A percentile compares a stretch with the other conserved stretches of the same genome.
These are phyloP conservation scores for Amazona ochrocephala DNA, from an alignment of 2,797 vertebrate species.

Conservation along the genomic window DNA sequence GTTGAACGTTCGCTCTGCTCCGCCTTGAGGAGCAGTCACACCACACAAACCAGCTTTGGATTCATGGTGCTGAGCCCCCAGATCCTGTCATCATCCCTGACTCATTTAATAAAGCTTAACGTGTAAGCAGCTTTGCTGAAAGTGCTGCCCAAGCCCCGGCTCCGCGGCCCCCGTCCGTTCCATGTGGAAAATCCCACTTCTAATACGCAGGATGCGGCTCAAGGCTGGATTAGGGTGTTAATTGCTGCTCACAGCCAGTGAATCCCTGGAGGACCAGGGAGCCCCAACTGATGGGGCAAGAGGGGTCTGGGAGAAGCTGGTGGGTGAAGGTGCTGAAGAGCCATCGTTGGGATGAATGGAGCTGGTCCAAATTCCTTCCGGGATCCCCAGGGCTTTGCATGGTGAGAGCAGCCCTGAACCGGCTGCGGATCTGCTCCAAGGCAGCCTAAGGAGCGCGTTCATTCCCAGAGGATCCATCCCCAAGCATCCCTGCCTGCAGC, in stretches of 20 bases:
- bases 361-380: not conserved
- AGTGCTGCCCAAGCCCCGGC: conserved; percentile 69
- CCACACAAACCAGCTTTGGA: conserved; percentile 30
- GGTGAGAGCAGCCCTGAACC: not conserved
- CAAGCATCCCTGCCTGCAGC: not conserved
- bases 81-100: conserved; percentile 63
- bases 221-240: conserved; percentile 71
- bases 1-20: conserved; percentile 28
- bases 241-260: conserved; percentile 21
- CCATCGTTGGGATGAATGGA: not conserved
- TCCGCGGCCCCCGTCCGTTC: conserved; percentile 49
- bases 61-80: conserved; percentile 64
- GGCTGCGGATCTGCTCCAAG: not conserved
- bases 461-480: not conserved
- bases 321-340: not conserved
- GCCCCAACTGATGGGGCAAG: conserved; percentile 15
- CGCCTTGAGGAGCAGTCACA: conserved; percentile 28
- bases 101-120: conserved; percentile 80
- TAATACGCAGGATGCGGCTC: conserved; percentile 72
- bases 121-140: conserved; percentile 79
- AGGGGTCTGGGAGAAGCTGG: not conserved
- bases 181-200: conserved; percentile 77
- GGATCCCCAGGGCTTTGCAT: not conserved
- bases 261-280: conserved; percentile 23
- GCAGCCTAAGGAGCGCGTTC: rapidly evolving